Evolutionary conservation across 2,888 invertebrate genomes (phyloP), one percentile per base, ranked within the genome.

Genomic region (Agonopterix arenella): DNA sequence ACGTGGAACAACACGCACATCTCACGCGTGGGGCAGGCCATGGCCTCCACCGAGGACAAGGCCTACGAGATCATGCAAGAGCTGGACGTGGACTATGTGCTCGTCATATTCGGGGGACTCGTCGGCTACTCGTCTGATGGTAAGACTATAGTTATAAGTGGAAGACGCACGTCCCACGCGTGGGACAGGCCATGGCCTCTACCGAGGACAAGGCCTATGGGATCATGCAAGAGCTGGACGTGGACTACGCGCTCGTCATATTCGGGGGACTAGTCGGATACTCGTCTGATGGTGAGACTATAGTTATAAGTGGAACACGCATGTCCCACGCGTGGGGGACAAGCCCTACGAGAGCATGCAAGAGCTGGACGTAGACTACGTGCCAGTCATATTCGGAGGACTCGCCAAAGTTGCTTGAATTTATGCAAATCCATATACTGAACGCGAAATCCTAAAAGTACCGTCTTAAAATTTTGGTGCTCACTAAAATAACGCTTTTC

Each of bases 1-100:
- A 99, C 99, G 0, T 99, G 99, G 99, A 99, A 99, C 84, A 99
- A 99, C 81, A 99, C 98, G 10, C 99, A 98, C 82, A 99, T 99
- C 70, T 98, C 97, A 8, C 91, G 98, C 56, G 98, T 99, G 0
- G 98, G 98, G 0, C 98, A 99, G 82, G 99, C 99, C 1, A 99
- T 99, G 98, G 97, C 99, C 1, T 98, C 98, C 45, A 92, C 95
- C 0, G 99, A 99, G 80, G 98, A 98, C 61, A 95, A 96, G 71
- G 98, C 99, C 0, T 98, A 98, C 74, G 97, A 98, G 84, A 99
- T 99, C 65, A 99, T 99, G 98, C 90, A 93, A 54, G 98, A 99
- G 76, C 81, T 99, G 42, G 99, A 99, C 74, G 99, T 99, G 1
- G 96, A 98, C 80, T 99, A 99, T 78, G 99, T 99, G 11, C 90